Conservation (phyloP, 2,888 invertebrate genomes). For the Andrena marginata region DNA sequence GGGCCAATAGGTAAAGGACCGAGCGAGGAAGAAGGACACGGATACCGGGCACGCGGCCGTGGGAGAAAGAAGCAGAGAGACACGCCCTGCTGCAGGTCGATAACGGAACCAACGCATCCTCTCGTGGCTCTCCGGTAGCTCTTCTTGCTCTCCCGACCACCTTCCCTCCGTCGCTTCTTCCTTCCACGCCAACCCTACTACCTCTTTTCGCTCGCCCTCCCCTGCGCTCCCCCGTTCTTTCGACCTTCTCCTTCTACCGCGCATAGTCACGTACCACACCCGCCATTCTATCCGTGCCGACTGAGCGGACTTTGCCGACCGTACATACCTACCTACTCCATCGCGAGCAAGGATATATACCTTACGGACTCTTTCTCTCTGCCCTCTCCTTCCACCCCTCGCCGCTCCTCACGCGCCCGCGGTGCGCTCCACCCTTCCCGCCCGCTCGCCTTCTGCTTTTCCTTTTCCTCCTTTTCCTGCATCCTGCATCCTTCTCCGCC, state of each 20-base stretch:
- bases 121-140: slow-evolving; percentile 74
- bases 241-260: slow-evolving; percentile 69
- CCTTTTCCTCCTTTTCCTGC: slow-evolving; percentile 46
- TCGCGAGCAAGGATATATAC: slow-evolving; percentile 63
- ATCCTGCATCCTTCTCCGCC: slow-evolving; percentile 33
- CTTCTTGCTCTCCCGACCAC: slow-evolving; percentile 69
- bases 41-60: slow-evolving; percentile 29
- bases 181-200: slow-evolving; percentile 42
- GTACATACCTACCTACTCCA: slow-evolving; percentile 69
- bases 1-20: slow-evolving; percentile 55
- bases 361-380: slow-evolving; percentile 42
- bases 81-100: slow-evolving; percentile 76
- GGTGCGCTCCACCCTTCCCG: slow-evolving; percentile 17
- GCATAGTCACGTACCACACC: slow-evolving; percentile 75
- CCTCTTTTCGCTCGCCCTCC: slow-evolving; percentile 48
- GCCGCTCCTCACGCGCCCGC: slow-evolving; percentile 15
- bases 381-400: slow-evolving; percentile 8
- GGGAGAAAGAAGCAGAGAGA: slow-evolving; percentile 69
- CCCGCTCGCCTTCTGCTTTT: not conserved
- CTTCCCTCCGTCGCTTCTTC: slow-evolving; percentile 45
- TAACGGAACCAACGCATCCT: slow-evolving; percentile 76
- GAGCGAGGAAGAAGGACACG: slow-evolving; percentile 51
- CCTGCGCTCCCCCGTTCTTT: slow-evolving; percentile 49
- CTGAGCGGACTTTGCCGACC: slow-evolving; percentile 69
- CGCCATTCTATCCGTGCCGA: slow-evolving; percentile 75